Conservation (phyloP, 2,888 invertebrate genomes). For the Steinernema carpocapsae region DNA sequence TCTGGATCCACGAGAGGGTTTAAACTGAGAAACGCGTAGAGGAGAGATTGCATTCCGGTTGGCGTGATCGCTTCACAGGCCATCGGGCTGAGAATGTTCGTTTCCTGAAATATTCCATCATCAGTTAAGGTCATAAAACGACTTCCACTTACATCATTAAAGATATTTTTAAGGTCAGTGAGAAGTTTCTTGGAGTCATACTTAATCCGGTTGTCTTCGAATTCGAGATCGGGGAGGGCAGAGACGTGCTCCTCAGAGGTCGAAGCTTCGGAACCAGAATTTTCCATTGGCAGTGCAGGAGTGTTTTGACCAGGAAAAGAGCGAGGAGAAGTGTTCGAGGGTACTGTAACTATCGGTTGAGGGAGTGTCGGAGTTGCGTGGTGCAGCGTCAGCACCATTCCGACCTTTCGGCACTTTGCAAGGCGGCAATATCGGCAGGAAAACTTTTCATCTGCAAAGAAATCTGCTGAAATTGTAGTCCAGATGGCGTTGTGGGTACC, state of each 20-base stretch:
- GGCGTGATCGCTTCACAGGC: conserved; percentile 21
- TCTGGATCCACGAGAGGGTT: conserved; percentile 25
- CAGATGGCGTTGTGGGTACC: background rate
- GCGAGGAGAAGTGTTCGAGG: background rate
- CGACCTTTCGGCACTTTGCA: conserved; percentile 22
- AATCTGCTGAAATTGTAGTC: background rate
- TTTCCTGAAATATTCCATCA: background rate
- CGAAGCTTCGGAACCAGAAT: conserved; percentile 22
- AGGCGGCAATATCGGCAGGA: conserved; percentile 26
- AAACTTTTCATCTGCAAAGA: conserved; percentile 22
- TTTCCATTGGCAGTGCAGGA: conserved; percentile 15
- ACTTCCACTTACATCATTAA: background rate
- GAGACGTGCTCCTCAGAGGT: conserved; percentile 15
- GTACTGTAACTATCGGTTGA: background rate
- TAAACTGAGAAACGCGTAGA: conserved; percentile 28
- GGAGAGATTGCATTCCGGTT: conserved; percentile 21
- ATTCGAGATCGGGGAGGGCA: conserved; percentile 18
- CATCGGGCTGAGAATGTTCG: conserved; percentile 21
- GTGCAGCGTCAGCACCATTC: conserved; percentile 9
- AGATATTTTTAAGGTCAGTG: background rate
- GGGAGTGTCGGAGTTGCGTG: background rate
- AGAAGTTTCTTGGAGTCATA: background rate
- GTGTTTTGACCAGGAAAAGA: background rate
- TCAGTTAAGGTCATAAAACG: background rate
- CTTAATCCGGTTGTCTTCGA: conserved; percentile 15